A percentile compares a stretch with the other conserved stretches of the same genome.
These are phyloP conservation scores for Dinomys branickii DNA, from an alignment of 2,113 vertebrate genomes.

Conservation along the genomic window DNA sequence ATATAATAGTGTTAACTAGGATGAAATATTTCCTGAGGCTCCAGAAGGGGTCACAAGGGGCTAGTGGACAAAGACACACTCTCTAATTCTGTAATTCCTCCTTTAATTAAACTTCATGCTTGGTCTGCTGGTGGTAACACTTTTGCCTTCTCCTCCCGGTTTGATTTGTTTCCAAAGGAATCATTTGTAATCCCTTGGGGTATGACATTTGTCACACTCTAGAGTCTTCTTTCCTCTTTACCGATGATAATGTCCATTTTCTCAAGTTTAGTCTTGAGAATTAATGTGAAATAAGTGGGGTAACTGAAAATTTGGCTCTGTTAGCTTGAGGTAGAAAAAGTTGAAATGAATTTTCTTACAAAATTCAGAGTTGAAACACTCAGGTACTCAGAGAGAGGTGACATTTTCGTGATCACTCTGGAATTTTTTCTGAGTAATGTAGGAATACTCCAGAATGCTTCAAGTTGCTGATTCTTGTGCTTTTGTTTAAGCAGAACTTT, in stretches of 20 bases:
- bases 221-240: neutral
- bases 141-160: constrained; percentile 60
- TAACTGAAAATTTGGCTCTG: neutral
- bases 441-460: neutral
- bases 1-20: constrained; percentile 85
- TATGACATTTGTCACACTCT: neutral
- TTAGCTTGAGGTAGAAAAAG: neutral
- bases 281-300: neutral
- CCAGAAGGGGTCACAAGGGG: constrained; percentile 83
- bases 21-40: constrained; percentile 88
- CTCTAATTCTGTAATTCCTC: constrained; percentile 87
- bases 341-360: neutral
- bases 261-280: constrained; percentile 3
- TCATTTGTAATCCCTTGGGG: constrained; percentile 45
- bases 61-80: constrained; percentile 86
- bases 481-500: constrained; percentile 27
- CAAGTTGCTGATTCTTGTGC: neutral
- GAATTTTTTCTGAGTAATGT: neutral
- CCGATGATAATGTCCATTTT: constrained; percentile 61
- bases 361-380: neutral
- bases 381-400: neutral
- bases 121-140: constrained; percentile 62
- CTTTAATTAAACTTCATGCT: constrained; percentile 84
- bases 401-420: neutral
- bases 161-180: constrained; percentile 46